Evolutionary conservation across 1,140 invertebrate genomes (phyloP).

Genomic region (Magallana gigas): DNA sequence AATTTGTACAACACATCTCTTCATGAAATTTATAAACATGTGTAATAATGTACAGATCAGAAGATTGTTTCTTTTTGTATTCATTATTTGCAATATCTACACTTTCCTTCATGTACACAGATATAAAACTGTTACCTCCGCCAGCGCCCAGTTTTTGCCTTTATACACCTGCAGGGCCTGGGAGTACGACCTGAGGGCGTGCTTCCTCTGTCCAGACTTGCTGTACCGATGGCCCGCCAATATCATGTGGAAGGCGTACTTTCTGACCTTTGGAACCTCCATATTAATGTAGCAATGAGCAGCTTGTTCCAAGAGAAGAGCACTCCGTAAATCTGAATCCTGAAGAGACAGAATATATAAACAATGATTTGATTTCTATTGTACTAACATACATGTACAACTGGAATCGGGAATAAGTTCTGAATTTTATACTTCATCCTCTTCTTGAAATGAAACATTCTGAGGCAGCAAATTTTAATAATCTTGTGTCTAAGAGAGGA

Average conservation of each 20-base stretch:
- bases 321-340: conserved; percentile 85
- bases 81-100: no score
- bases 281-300: conserved; percentile 92
- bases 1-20: neutral
- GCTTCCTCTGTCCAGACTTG: conserved; percentile 89
- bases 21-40: neutral
- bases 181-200: conserved; percentile 93
- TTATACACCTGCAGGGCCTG: conserved; percentile 94
- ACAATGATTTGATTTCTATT: neutral
- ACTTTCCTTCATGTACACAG: no score
- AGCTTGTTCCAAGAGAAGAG: conserved; percentile 95
- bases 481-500: no score
- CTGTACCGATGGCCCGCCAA: conserved; percentile 94
- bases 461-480: no score
- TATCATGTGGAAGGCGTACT: conserved; percentile 98
- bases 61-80: no score
- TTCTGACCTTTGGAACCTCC: conserved; percentile 89
- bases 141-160: conserved; percentile 91
- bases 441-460: no score
- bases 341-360: conserved; percentile 53
- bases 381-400: neutral
- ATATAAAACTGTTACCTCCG: conserved; percentile 81
- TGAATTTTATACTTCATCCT: no score
- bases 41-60: no score
- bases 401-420: neutral